A percentile compares a stretch with the other conserved stretches of the same genome.
These are phyloP conservation scores for Drosophila simulans DNA, from an alignment of 1,140 invertebrate genomes.

Conservation along the genomic window DNA sequence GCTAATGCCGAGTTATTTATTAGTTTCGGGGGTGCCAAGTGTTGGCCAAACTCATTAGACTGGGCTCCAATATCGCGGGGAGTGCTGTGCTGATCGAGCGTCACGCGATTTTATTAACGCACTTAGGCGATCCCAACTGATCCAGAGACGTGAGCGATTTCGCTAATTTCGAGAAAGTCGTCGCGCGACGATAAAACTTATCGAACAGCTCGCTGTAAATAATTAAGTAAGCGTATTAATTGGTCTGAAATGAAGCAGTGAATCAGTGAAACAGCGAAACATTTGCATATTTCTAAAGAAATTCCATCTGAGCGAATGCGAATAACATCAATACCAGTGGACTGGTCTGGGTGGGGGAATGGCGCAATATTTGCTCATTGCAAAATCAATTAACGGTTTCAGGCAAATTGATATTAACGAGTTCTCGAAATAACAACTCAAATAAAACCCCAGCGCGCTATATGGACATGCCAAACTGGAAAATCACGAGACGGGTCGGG, in stretches of 20 bases:
- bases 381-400: constrained; percentile 83
- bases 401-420: constrained; percentile 83
- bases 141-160: constrained; percentile 67
- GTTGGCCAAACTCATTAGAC: constrained; percentile 57
- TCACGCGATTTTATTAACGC: constrained; percentile 70
- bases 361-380: constrained; percentile 83
- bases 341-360: constrained; percentile 40
- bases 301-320: constrained; percentile 46
- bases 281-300: constrained; percentile 49
- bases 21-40: constrained; percentile 33
- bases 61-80: constrained; percentile 39
- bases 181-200: constrained; percentile 61
- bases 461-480: constrained; percentile 55
- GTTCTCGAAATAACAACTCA: constrained; percentile 73
- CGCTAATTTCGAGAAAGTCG: constrained; percentile 71
- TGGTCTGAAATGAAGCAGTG: constrained; percentile 54
- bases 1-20: constrained; percentile 63
- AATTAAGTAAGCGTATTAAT: constrained; percentile 66
- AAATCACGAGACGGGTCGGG: constrained; percentile 32
- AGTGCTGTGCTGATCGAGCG: constrained; percentile 38
- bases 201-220: constrained; percentile 51
- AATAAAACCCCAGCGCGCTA: constrained; percentile 47
- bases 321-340: constrained; percentile 24
- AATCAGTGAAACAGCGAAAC: constrained; percentile 17
- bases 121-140: constrained; percentile 58